Conservation (phyloP, 2,113 vertebrate genomes). For the Pollachius pollachius region DNA sequence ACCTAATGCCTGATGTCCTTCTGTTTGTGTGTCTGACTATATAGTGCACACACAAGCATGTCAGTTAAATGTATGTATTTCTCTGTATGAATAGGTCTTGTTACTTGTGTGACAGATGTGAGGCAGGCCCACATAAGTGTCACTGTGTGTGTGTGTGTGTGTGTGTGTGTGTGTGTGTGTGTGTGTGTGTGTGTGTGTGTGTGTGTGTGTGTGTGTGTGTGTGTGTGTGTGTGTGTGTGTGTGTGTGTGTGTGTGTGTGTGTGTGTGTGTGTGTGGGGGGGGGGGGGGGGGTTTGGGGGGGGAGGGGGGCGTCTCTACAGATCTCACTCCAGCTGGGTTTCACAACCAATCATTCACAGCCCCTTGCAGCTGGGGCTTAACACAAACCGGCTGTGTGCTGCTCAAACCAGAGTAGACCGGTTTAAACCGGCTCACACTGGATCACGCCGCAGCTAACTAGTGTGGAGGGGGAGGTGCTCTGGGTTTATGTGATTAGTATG, state of each 20-base stretch:
- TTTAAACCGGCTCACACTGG: constrained; percentile 65
- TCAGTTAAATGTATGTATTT: neutral
- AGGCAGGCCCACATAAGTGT: neutral
- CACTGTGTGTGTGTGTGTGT: neutral
- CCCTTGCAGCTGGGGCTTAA: constrained; percentile 62
- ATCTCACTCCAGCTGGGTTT: constrained; percentile 61
- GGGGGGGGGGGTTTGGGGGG: neutral
- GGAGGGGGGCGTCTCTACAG: constrained; percentile 6
- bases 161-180: neutral
- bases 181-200: neutral
- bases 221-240: constrained; percentile 3
- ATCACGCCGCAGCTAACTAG: constrained; percentile 58
- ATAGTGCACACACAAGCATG: too few species aligned
- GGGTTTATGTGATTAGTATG: constrained; percentile 10
- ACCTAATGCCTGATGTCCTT: too few species aligned
- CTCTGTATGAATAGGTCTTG: neutral
- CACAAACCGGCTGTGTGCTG: constrained; percentile 72
- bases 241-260: neutral
- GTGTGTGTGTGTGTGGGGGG: constrained; percentile 6
- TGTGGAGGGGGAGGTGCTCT: constrained; percentile 52
- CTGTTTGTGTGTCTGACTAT: neutral
- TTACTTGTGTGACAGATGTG: constrained; percentile 6
- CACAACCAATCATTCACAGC: constrained; percentile 52
- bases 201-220: constrained; percentile 12
- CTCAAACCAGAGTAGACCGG: constrained; percentile 59